These are phyloP conservation scores for Pristionchus mayeri DNA, from an alignment of 2,888 invertebrate genomes.

Conservation along the genomic window DNA sequence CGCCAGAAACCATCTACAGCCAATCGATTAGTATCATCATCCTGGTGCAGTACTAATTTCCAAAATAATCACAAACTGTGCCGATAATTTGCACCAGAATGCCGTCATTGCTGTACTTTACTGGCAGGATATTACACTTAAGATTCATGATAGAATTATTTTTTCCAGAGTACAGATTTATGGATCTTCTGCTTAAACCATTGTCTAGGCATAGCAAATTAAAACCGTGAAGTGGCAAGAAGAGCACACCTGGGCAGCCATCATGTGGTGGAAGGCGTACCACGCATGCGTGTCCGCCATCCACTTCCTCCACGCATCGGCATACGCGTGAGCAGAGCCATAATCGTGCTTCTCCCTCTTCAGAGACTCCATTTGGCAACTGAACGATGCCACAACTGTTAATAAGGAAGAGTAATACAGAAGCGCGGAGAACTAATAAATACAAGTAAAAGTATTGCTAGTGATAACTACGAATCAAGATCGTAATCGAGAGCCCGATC, in stretches of 20 bases:
- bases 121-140: no score
- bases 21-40: no score
- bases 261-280: slow-evolving; percentile 49
- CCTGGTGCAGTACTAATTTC: no score
- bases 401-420: background rate
- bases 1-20: slow-evolving; percentile 16
- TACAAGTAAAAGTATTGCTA: background rate
- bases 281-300: slow-evolving; percentile 36
- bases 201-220: no score
- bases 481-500: background rate
- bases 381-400: background rate
- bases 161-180: no score
- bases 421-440: background rate
- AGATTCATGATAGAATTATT: no score
- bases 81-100: no score
- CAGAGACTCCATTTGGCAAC: background rate
- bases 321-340: slow-evolving; percentile 49
- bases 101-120: no score
- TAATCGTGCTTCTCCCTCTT: slow-evolving; percentile 34
- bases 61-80: no score
- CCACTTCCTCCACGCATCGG: slow-evolving; percentile 48
- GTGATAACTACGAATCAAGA: no score
- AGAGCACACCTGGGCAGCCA: slow-evolving; percentile 35
- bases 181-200: no score
- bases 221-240: background rate